Conservation (phyloP, 2,113 vertebrate genomes). For the Elephantulus edwardii region DNA sequence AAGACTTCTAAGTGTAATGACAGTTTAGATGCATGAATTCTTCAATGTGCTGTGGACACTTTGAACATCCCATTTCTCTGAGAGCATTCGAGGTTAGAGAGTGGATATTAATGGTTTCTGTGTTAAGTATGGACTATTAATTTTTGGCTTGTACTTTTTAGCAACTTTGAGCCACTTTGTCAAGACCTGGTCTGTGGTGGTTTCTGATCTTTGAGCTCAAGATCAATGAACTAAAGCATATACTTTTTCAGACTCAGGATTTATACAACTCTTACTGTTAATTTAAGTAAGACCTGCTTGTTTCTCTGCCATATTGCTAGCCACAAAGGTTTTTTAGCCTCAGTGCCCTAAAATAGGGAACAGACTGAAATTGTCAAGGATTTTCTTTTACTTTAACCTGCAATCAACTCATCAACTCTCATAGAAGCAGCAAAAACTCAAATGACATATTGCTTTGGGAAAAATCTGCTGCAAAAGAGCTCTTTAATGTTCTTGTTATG, state of each 20-base stretch:
- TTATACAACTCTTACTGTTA: neutral
- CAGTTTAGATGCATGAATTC: neutral
- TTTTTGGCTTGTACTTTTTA: conserved; percentile 3
- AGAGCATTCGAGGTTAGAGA: neutral
- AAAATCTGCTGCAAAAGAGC: neutral
- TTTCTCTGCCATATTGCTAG: neutral
- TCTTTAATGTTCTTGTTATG: neutral
- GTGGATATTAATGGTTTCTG: neutral
- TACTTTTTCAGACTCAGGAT: neutral
- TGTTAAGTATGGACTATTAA: neutral
- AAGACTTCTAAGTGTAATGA: neutral
- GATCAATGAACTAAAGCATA: neutral
- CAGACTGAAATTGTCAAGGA: neutral
- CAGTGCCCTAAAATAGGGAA: neutral
- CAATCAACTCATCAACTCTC: neutral
- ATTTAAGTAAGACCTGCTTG: neutral
- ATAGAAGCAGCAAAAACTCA: neutral
- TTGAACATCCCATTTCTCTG: neutral
- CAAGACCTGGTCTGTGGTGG: neutral
- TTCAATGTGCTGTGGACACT: neutral
- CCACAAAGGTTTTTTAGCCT: neutral
- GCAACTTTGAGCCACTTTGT: neutral
- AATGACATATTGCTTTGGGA: neutral
- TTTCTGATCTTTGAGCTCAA: neutral
- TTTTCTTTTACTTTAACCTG: neutral